phyloP scores from a whole-genome alignment of 2,797 vertebrate species.

The Acanthurus leucopareius region DNA sequence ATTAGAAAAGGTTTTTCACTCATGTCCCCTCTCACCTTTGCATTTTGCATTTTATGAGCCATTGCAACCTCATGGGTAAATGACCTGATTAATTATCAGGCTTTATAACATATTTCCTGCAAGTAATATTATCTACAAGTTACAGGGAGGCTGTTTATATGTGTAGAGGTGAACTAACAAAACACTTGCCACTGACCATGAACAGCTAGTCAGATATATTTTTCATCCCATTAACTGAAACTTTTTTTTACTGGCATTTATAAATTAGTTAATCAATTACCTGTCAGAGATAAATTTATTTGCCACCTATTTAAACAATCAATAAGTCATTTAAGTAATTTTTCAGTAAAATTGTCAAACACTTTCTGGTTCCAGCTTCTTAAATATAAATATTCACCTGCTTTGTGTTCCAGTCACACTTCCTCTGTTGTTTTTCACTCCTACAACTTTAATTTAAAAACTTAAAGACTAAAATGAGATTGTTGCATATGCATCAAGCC shows the following conservation, averaged over 20 bases:
- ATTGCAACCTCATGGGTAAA: neutral
- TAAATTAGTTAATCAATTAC: too few species aligned
- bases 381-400: neutral
- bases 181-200: neutral
- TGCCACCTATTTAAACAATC: too few species aligned
- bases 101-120: neutral
- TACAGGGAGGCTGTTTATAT: neutral
- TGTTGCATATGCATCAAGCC: neutral
- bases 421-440: conserved; percentile 9
- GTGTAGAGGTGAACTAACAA: neutral
- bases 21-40: neutral
- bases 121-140: neutral
- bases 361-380: too few species aligned
- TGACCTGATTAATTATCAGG: conserved; percentile 14
- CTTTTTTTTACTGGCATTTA: too few species aligned
- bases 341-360: neutral
- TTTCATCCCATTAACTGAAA: neutral
- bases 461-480: neutral
- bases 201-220: neutral
- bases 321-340: too few species aligned
- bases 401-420: neutral
- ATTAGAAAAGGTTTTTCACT: conserved; percentile 24
- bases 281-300: too few species aligned
- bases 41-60: conserved; percentile 22
- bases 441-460: neutral